phyloP scores from a whole-genome alignment of 2,888 invertebrate species.

The Tetranychus truncatus region DNA sequence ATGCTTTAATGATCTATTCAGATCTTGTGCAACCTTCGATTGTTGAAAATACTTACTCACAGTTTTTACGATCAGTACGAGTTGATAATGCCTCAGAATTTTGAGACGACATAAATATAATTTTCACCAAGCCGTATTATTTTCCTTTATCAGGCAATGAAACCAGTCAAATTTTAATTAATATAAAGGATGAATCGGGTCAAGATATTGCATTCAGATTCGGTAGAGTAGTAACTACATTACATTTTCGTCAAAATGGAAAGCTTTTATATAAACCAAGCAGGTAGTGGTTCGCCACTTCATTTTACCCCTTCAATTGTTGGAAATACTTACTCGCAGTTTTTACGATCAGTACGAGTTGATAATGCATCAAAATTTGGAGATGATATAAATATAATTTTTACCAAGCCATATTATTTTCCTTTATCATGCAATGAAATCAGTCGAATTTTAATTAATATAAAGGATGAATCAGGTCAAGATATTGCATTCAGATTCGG shows the following conservation, averaged over 20 bases:
- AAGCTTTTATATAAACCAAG: slow-evolving; percentile 11
- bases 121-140: slow-evolving; percentile 9
- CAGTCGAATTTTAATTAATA: too few species aligned
- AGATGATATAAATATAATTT: background rate
- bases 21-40: slow-evolving; percentile 5
- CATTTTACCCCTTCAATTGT: too few species aligned
- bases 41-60: slow-evolving; percentile 1
- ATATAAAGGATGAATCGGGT: too few species aligned
- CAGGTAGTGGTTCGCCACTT: background rate
- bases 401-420: slow-evolving; percentile 2
- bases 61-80: slow-evolving; percentile 6
- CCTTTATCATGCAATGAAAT: background rate
- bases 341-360: slow-evolving; percentile 8
- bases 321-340: background rate
- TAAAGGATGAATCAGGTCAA: too few species aligned
- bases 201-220: too few species aligned
- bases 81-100: background rate
- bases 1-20: slow-evolving; percentile 9
- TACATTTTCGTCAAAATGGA: background rate
- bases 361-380: background rate
- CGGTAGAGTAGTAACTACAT: too few species aligned
- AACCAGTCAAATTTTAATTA: too few species aligned
- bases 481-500: too few species aligned
- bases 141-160: background rate
- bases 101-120: background rate